Evolutionary conservation across 1,140 invertebrate genomes (phyloP).

Genomic region (Drosophila neocordata): DNA sequence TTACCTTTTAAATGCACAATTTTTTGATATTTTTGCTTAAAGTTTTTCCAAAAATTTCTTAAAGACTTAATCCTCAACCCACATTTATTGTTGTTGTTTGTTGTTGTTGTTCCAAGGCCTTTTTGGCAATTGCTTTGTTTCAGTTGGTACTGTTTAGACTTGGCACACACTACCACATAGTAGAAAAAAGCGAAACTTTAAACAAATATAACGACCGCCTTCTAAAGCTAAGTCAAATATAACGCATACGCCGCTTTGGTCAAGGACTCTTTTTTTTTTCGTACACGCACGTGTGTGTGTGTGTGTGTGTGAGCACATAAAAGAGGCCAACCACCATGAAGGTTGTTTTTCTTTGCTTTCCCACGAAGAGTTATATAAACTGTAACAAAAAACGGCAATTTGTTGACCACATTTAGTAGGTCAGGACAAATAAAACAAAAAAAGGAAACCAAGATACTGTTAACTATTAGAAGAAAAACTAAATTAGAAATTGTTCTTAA

Average conservation of each 20-base stretch:
- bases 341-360: slow-evolving; percentile 1
- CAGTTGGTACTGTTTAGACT: slow-evolving; percentile 21
- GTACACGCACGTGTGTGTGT: slow-evolving; percentile 15
- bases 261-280: slow-evolving; percentile 28
- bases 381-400: not conserved
- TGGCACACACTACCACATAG: slow-evolving; percentile 1
- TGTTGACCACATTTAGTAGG: not conserved
- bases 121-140: slow-evolving; percentile 13
- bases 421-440: not conserved
- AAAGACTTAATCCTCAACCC: slow-evolving; percentile 7
- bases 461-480: too few relatives aligned
- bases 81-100: not conserved
- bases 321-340: slow-evolving; percentile 2
- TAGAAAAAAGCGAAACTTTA: slow-evolving; percentile 9
- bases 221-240: slow-evolving; percentile 38
- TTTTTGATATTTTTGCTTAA: not conserved
- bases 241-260: slow-evolving; percentile 41
- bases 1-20: too few relatives aligned
- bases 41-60: not conserved
- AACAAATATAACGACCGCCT: slow-evolving; percentile 34
- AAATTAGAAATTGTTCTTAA: not conserved
- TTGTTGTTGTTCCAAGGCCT: slow-evolving; percentile 9
- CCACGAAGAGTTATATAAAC: not conserved
- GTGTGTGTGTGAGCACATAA: slow-evolving; percentile 2
- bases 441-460: not conserved